Percentiles rank a stretch among this genome's conserved stretches.
These are phyloP conservation scores for Alauda arvensis DNA, from an alignment of 2,797 vertebrate species.

Conservation along the genomic window DNA sequence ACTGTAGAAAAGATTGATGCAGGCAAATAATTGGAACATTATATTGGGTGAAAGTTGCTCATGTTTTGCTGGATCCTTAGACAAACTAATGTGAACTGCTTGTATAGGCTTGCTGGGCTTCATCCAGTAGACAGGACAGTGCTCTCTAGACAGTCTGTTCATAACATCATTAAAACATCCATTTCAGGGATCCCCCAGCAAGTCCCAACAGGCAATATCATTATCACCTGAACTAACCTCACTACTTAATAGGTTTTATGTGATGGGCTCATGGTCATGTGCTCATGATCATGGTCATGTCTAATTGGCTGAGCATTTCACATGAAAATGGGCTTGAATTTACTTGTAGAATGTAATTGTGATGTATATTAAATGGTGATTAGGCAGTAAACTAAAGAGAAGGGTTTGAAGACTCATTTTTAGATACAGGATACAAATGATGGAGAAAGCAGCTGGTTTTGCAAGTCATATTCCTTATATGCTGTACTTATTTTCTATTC, in stretches of 20 bases:
- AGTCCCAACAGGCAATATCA: neutral
- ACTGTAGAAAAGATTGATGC: neutral
- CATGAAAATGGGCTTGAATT: neutral
- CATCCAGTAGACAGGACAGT: neutral
- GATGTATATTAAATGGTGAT: neutral
- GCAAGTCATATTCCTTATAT: neutral
- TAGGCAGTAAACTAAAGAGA: neutral
- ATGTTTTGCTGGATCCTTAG: neutral
- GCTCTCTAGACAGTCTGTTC: neutral
- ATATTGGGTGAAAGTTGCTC: neutral
- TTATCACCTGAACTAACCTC: neutral
- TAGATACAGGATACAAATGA: neutral
- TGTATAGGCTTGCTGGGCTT: neutral
- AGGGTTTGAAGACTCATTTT: neutral
- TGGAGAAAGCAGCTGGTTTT: neutral
- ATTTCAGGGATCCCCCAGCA: neutral
- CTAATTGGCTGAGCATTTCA: neutral
- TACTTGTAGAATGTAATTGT: neutral
- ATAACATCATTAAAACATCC: neutral
- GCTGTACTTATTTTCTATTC: neutral
- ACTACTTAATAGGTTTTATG: neutral
- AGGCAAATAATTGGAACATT: neutral
- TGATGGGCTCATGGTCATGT: neutral
- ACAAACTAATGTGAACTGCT: neutral
- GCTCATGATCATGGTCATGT: neutral